Evolutionary conservation across 2,113 vertebrate genomes (phyloP).

Genomic region (Hyperoodon ampullatus): DNA sequence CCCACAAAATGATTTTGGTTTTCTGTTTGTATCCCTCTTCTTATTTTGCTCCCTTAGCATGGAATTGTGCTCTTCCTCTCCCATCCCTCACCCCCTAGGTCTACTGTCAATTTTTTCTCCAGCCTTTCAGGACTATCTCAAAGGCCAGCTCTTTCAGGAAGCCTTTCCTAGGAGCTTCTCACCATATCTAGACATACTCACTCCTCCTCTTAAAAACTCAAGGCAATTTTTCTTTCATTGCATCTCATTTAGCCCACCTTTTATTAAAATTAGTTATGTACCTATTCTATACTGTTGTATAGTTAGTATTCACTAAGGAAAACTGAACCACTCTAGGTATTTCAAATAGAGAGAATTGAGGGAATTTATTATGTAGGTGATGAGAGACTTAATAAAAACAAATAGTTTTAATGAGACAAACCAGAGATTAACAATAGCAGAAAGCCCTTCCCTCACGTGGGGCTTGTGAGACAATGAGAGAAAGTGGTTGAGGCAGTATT

Average conservation of each 20-base stretch:
- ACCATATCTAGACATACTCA: background rate
- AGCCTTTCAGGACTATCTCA: background rate
- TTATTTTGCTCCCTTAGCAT: background rate
- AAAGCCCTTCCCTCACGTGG: background rate
- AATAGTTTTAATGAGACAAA: background rate
- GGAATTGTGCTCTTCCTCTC: background rate
- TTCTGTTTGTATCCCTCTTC: background rate
- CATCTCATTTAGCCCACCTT: background rate
- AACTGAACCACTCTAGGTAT: background rate
- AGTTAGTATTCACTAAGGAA: conserved; percentile 40
- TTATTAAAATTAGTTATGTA: background rate
- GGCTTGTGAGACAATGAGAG: background rate
- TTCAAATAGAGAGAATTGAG: background rate
- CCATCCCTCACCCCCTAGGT: background rate
- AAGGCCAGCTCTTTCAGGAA: background rate
- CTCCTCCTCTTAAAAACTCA: background rate
- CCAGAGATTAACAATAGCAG: background rate
- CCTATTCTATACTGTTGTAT: background rate
- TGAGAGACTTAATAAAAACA: background rate
- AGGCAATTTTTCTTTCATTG: background rate
- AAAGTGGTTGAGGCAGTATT: background rate
- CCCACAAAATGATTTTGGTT: background rate
- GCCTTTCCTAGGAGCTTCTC: background rate
- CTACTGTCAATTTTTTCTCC: background rate
- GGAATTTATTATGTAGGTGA: background rate